Conservation (phyloP, 1,140 invertebrate genomes). For the Drosophila sturtevanti region DNA sequence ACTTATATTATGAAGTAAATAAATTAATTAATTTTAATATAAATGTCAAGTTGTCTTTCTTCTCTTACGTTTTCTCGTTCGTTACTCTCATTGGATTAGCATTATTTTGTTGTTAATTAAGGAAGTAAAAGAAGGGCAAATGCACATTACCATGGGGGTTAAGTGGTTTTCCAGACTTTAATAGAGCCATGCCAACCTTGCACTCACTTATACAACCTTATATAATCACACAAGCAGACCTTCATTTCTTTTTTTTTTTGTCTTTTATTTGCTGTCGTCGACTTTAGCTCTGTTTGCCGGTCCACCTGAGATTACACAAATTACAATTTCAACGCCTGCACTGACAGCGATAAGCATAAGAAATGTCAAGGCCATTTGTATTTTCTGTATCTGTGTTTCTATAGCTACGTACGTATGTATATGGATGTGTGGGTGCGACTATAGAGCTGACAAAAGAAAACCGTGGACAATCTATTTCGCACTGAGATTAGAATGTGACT, state of each 20-base stretch:
- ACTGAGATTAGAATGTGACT: background rate
- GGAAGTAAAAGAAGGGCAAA: slow-evolving; percentile 21
- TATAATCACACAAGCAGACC: slow-evolving; percentile 31
- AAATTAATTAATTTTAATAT: slow-evolving; percentile 80
- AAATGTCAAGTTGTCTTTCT: slow-evolving; percentile 53
- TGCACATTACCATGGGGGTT: slow-evolving; percentile 50
- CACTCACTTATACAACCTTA: slow-evolving; percentile 10
- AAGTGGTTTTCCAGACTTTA: slow-evolving; percentile 48
- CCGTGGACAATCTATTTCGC: slow-evolving; percentile 18
- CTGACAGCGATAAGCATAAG: slow-evolving; percentile 78
- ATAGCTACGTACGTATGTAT: background rate
- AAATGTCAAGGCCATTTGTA: slow-evolving; percentile 79
- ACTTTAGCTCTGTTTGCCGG: slow-evolving; percentile 35
- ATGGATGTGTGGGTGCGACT: slow-evolving; percentile 13
- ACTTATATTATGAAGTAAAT: slow-evolving; percentile 78
- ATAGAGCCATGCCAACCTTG: slow-evolving; percentile 43
- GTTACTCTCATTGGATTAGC: slow-evolving; percentile 45
- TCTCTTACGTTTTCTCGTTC: slow-evolving; percentile 2
- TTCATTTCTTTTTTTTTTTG: slow-evolving; percentile 40
- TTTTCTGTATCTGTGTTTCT: slow-evolving; percentile 21
- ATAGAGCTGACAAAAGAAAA: slow-evolving; percentile 1
- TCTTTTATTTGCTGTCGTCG: slow-evolving; percentile 11
- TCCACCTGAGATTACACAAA: slow-evolving; percentile 78
- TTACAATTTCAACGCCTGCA: slow-evolving; percentile 80
- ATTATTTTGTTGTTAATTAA: slow-evolving; percentile 73